Evolutionary conservation across 1,140 invertebrate genomes (phyloP).

Genomic region (Zaprionus africanus): DNA sequence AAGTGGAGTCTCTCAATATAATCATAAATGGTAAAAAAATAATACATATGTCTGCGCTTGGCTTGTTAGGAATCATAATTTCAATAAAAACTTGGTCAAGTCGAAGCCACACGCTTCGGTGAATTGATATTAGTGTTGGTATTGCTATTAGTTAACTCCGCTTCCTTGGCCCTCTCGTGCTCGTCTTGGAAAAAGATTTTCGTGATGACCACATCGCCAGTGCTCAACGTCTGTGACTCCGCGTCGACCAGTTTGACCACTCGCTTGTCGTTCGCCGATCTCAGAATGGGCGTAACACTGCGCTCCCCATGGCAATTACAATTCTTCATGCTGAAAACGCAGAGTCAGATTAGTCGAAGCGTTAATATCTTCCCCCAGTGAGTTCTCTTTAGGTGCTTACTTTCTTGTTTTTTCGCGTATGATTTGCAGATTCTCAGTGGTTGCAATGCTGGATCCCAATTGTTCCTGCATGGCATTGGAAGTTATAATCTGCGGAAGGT

Average conservation of each 20-base stretch:
- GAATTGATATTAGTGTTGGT: conserved; percentile 83
- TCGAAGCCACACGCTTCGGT: conserved; percentile 75
- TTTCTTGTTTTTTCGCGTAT: conserved; percentile 79
- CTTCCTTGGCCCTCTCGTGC: conserved; percentile 86
- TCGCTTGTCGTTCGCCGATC: conserved; percentile 55
- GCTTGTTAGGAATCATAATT: conserved; percentile 67
- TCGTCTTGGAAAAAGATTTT: conserved; percentile 93
- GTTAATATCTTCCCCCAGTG: not conserved
- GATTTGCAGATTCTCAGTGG: conserved; percentile 81
- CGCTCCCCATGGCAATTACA: conserved; percentile 82
- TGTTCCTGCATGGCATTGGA: conserved; percentile 80
- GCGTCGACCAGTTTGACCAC: conserved; percentile 83
- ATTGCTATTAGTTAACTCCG: conserved; percentile 74
- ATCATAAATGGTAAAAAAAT: conserved; percentile 50
- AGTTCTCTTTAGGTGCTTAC: conserved; percentile 45
- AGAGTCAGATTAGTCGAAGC: conserved; percentile 6
- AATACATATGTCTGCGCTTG: conserved; percentile 66
- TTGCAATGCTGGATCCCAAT: conserved; percentile 76
- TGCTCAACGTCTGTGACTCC: conserved; percentile 93
- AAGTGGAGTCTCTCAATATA: conserved; percentile 28
- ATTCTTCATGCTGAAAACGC: conserved; percentile 68
- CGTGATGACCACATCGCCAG: conserved; percentile 96
- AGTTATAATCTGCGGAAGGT: conserved; percentile 69
- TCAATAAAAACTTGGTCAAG: conserved; percentile 51
- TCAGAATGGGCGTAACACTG: conserved; percentile 70